Evolutionary conservation across 1,140 invertebrate genomes (phyloP), one percentile per base, ranked within the genome.

Genomic region (Drosophila pectinifera): DNA sequence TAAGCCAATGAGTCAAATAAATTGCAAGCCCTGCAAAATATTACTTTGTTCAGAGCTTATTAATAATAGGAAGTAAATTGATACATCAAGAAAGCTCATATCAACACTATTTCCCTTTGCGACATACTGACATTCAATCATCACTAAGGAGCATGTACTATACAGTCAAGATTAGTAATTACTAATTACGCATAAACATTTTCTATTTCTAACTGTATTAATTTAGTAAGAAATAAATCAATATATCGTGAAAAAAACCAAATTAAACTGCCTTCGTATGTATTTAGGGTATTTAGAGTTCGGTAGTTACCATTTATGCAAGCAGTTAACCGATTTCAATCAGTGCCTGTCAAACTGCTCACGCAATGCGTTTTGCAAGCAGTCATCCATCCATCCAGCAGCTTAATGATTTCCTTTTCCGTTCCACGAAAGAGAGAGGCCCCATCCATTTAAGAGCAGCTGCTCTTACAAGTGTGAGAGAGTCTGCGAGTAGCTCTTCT

Each of bases 361-460:
- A 10, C 4, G 10, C 64, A 72, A 76, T 74, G 56, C 54, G 41
- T 78, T 86, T 78, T 67, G 43, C 82, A 70, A 55, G 72, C 72
- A 55, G 56, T 57, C 51, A 68, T n/a, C 77, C 42, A 43, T 46
- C 61, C 58, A 81, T 72, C 78, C 39, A 36, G 48, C 65, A 73
- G 43, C 45, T 18, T 78, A 68, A 63, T 14, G 68, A 88, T 86
- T 86, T 86, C 82, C 82, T 82, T 86, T 86, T 86, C 82, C 82
- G 82, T 64, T 43, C 7, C 6, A 20, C 13, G 8, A 16, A 74
- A 61, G 41, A 67, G 61, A 65, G 28, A 8, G 5, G 1, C 5
- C 6, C 7, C 18, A 22, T 16, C 31, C 20, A 56, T 34, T 83
- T 88, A 88, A 88, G 83, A 89, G 83, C 38, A 38, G 48, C 51